Evolutionary conservation across 2,113 vertebrate species (phyloP).

Genomic region (Pterocles orientalis): DNA sequence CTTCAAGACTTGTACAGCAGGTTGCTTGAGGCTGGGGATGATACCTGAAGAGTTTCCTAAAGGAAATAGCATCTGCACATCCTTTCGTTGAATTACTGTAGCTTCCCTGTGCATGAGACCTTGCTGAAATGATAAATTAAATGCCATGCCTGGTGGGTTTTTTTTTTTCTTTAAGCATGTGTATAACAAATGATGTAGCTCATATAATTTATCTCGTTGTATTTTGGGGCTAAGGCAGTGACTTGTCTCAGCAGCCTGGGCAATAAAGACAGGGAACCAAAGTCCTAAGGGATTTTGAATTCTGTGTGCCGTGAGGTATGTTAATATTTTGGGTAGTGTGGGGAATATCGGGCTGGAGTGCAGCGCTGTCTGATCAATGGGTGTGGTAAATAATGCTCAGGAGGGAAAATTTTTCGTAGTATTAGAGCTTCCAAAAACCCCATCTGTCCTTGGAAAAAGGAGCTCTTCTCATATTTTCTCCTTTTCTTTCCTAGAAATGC

Average conservation of each 20-base stretch:
- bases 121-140: not conserved
- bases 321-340: not conserved
- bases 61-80: not conserved
- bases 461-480: not conserved
- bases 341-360: not conserved
- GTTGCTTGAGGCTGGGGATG: not conserved
- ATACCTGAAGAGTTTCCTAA: not conserved
- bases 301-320: not conserved
- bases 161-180: not conserved
- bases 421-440: not conserved
- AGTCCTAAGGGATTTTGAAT: not conserved
- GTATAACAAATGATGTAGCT: accelerated
- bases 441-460: not conserved
- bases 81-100: not conserved
- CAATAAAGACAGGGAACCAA: not conserved
- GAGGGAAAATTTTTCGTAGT: not conserved
- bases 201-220: not conserved
- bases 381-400: not conserved
- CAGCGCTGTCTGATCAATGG: not conserved
- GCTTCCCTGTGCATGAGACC: not conserved
- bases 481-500: not conserved
- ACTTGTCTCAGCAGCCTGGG: not conserved
- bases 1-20: too few species aligned
- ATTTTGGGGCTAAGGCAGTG: not conserved
- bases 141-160: not conserved